Conservation (phyloP, 2,113 vertebrate genomes). For the Petaurus breviceps region DNA sequence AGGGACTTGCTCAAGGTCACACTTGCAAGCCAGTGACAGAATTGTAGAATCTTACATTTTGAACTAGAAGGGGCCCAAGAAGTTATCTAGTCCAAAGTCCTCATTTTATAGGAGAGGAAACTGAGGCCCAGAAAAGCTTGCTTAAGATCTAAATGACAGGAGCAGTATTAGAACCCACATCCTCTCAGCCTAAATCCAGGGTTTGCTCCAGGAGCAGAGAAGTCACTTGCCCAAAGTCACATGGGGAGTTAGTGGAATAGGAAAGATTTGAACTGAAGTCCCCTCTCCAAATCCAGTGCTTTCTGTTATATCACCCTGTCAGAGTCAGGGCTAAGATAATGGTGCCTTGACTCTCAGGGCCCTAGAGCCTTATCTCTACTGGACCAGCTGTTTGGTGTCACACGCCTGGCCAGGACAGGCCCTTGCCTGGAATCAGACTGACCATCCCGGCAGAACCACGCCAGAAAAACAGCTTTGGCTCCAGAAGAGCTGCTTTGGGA, state of each 20-base stretch:
- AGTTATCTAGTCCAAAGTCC: too few relatives aligned
- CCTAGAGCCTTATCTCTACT: background rate
- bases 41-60: background rate
- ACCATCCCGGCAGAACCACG: background rate
- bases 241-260: background rate
- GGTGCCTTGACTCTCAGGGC: background rate
- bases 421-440: background rate
- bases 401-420: background rate
- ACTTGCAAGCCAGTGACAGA: background rate
- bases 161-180: background rate
- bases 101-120: conserved; percentile 15
- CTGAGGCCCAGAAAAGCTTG: conserved; percentile 17
- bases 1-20: background rate
- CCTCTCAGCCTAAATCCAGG: background rate
- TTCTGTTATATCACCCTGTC: background rate
- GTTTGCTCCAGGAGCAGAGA: background rate
- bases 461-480: background rate
- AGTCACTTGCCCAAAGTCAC: background rate
- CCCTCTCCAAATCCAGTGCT: background rate
- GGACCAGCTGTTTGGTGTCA: background rate
- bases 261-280: background rate
- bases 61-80: background rate
- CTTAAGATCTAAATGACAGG: background rate
- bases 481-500: background rate
- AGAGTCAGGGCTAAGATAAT: background rate